Evolutionary conservation across 2,797 vertebrate species (phyloP), one percentile per base, ranked within the genome.

Genomic region (Ctenopoma multispine): DNA sequence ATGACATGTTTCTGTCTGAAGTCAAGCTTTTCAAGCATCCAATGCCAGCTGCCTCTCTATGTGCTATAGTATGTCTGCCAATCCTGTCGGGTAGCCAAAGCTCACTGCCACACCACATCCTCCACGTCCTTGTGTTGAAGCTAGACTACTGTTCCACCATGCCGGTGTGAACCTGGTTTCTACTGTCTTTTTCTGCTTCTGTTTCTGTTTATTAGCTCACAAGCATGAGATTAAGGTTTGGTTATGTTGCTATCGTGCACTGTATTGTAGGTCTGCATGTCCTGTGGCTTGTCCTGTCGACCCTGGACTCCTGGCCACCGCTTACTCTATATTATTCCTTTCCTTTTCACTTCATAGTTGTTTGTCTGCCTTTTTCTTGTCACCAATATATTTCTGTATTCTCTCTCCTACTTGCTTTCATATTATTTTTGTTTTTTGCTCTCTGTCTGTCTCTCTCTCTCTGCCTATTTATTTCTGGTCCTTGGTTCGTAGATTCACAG

Each of bases 1-100:
- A 34, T 66, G 81, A 84, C 82, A 85, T 81, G 79, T 82, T 84
- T 80, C 65, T 74, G 69, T 87, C 83, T 84, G 81, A 87, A 76
- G 59, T 78, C 36, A 14, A 82, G 80, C 69, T 73, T 77, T 80
- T 71, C 70, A 75, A 58, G 54, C 70, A 61, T 70, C 49, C 6
- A 0, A 4, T 41, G 64, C 82, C 81, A 88, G 77, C 63, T 78
- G 44, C 62, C 60, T 68, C 56, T 64, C 61, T 46, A 72, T 34
- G 20, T 59, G 63, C 69, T 77, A 34, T 8, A 34, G 31, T 34
- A 40, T 24, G 60, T 79, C 70, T 82, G 81, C 76, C 75, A 79
- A 48, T 72, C 73, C 79, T 70, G 38, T 63, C 61, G 40, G 57
- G 67, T 58, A 62, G 46, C 68, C 64, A 9, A 20, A 41, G 58